Evolutionary conservation across 2,888 invertebrate genomes (phyloP), one percentile per base, ranked within the genome.

Genomic region (Tachina lurida): DNA sequence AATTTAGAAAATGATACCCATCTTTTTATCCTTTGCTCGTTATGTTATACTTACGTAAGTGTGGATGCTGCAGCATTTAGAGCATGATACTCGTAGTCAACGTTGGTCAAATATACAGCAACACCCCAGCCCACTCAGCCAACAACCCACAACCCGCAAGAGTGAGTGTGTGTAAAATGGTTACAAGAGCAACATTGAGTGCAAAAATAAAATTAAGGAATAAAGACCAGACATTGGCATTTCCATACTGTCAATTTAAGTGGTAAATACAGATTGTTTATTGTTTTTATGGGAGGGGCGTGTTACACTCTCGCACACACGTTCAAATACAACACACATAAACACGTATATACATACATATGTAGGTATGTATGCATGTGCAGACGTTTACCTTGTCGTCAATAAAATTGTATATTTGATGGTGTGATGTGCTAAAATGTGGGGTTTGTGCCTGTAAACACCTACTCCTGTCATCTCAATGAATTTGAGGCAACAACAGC

Each of bases 191-290:
- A 41, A 62, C 52, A 45, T 31, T 58, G 41, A 19, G n/a, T 52
- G 19, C 3, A 41, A 19, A 47, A 47, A 73, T 22, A 15, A 75
- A 52, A 56, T n/a, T 4, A 62, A 10, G 47, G 52, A n/a, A 13
- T 31, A 10, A 17, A 45, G 9, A 62, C 43, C 60, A 81, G 74
- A 81, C 58, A 54, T 76, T 79, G 79, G 83, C 73, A 86, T 83
- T 83, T 86, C 74, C 86, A 86, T 83, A 80, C 62, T 86, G 86
- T 86, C 86, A 86, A 83, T 86, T 86, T 86, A 86, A 86, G 86
- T 83, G 83, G 83, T 86, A 86, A 86, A 83, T 86, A 83, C 71
- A 56, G 73, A 86, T 83, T 65, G 79, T 86, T 83, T 86, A 86
- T 86, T 67, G 77, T 73, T 83, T 83, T 76, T 73, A 86, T 86